Evolutionary conservation across 2,888 invertebrate species (phyloP).

Genomic region (Drosophila multiciliata): DNA sequence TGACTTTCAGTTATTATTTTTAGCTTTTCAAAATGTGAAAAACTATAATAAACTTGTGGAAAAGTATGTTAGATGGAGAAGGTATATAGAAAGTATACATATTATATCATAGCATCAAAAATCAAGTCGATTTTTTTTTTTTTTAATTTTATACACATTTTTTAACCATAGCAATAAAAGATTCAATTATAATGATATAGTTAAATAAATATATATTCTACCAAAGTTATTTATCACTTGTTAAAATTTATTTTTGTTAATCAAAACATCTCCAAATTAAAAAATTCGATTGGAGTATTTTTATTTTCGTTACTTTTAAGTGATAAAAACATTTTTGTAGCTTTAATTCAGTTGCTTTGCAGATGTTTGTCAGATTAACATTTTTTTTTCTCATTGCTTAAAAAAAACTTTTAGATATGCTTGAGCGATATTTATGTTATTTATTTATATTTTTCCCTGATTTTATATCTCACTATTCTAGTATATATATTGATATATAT

Average conservation of each 20-base stretch:
- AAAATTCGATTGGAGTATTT: background rate
- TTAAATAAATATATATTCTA: background rate
- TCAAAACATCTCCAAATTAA: background rate
- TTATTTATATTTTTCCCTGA: background rate
- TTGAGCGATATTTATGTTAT: background rate
- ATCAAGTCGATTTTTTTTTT: background rate
- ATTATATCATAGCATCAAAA: background rate
- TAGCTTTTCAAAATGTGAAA: background rate
- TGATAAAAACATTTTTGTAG: background rate
- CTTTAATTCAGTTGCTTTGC: background rate
- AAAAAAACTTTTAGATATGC: background rate
- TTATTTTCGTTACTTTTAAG: background rate
- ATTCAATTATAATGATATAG: background rate
- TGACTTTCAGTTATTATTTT: slow-evolving; percentile 13
- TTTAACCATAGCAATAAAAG: background rate
- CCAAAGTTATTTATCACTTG: background rate
- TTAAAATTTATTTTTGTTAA: background rate
- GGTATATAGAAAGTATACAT: background rate
- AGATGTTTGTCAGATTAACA: background rate
- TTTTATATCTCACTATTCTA: background rate
- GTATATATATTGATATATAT: background rate
- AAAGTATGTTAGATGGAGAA: background rate
- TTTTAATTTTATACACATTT: background rate
- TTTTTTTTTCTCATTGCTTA: slow-evolving; percentile 21
- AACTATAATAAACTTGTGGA: background rate